These are phyloP conservation scores for Numenius phaeopus DNA, from an alignment of 2,797 vertebrate genomes.

Conservation along the genomic window DNA sequence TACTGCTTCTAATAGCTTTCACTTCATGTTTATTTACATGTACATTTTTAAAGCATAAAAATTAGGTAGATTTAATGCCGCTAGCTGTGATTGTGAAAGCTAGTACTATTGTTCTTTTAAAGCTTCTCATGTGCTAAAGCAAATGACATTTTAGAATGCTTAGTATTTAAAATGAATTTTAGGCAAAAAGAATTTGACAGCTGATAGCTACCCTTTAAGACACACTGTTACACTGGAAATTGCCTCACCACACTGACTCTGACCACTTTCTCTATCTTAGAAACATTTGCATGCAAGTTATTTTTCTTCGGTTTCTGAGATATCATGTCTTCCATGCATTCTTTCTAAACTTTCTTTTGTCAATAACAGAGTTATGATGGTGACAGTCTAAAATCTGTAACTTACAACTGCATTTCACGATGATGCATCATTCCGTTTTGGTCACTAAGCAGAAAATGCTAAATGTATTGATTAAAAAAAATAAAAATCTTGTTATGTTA, in stretches of 20 bases:
- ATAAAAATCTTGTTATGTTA: background rate
- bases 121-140: background rate
- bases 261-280: background rate
- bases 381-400: background rate
- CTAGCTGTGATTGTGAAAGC: background rate
- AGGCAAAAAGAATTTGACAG: background rate
- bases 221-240: background rate
- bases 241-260: background rate
- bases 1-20: background rate
- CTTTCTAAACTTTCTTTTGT: background rate
- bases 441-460: background rate
- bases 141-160: background rate
- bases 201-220: background rate
- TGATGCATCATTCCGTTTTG: background rate
- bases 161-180: constrained; percentile 1
- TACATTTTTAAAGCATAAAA: constrained; percentile 6
- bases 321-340: background rate
- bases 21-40: background rate
- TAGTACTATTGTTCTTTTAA: background rate
- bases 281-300: background rate
- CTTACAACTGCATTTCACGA: background rate
- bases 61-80: background rate
- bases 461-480: background rate
- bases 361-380: background rate
- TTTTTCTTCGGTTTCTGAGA: background rate